Percentiles rank a stretch among this genome's conserved stretches.
These are phyloP conservation scores for Chrysocyon brachyurus DNA, from an alignment of 2,797 vertebrate genomes.

Conservation along the genomic window DNA sequence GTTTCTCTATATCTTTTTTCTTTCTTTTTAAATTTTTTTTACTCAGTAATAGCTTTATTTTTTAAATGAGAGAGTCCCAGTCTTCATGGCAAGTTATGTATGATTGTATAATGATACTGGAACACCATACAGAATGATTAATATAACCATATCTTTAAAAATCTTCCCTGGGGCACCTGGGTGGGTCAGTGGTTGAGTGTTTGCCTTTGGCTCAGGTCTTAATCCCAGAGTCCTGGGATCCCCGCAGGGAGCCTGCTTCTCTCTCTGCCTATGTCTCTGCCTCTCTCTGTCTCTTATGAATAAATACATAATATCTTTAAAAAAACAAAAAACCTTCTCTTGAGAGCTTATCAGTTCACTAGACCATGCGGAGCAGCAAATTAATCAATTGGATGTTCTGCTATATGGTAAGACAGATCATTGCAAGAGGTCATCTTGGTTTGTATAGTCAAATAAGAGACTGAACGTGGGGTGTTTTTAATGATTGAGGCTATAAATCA, in stretches of 20 bases:
- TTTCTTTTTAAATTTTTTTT: constrained; percentile 12
- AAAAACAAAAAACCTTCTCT: neutral
- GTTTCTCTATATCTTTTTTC: constrained; percentile 39
- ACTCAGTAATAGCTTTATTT: constrained; percentile 61
- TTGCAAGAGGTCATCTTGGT: constrained; percentile 56
- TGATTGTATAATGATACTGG: constrained; percentile 62
- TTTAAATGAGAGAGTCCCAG: constrained; percentile 57
- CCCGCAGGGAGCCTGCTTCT: no score
- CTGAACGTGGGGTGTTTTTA: constrained; percentile 53
- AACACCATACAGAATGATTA: constrained; percentile 39
- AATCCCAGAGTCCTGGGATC: no score
- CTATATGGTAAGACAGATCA: neutral
- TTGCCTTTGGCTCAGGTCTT: no score
- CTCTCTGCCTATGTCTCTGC: no score
- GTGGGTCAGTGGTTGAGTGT: no score
- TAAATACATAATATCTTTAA: constrained; percentile 34
- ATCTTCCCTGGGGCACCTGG: neutral
- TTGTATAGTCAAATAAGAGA: constrained; percentile 60
- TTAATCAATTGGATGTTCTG: constrained; percentile 48
- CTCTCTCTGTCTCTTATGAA: no score
- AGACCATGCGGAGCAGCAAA: constrained; percentile 29
- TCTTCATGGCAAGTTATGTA: neutral
- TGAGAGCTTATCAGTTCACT: constrained; percentile 53
- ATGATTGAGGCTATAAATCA: constrained; percentile 53
- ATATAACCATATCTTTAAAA: constrained; percentile 63